Conservation (phyloP, 2,113 vertebrate genomes). For the Puma concolor region DNA sequence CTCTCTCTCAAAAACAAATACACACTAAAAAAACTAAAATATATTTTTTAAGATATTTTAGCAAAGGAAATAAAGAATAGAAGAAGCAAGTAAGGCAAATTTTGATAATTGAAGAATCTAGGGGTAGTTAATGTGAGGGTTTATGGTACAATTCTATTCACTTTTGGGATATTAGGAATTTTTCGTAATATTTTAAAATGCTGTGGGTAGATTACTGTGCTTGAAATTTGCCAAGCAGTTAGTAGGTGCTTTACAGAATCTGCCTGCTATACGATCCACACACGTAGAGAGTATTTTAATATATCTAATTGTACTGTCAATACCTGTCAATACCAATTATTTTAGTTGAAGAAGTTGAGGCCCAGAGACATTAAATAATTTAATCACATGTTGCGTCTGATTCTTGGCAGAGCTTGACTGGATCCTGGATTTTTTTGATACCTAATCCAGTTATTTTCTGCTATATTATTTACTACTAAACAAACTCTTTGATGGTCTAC, state of each 20-base stretch:
- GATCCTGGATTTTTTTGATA: background rate
- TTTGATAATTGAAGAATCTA: background rate
- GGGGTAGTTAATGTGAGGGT: background rate
- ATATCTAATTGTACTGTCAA: background rate
- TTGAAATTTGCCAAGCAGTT: background rate
- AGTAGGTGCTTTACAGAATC: background rate
- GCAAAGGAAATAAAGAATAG: background rate
- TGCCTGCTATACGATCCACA: background rate
- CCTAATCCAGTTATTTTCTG: background rate
- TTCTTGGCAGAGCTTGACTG: background rate
- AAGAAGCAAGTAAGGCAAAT: background rate
- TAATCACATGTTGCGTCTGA: background rate
- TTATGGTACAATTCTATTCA: background rate
- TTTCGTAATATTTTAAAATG: constrained; percentile 36
- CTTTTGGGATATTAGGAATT: background rate
- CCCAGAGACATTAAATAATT: background rate
- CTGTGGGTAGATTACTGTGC: background rate
- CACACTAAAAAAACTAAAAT: too few species aligned
- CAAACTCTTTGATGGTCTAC: background rate
- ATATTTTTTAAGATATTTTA: background rate
- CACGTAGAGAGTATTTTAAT: background rate
- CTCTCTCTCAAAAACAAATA: too few species aligned
- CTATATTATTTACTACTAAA: background rate
- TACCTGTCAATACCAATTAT: background rate
- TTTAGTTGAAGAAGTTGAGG: background rate